Evolutionary conservation across 2,113 vertebrate genomes (phyloP).

Genomic region (Ictalurus furcatus): DNA sequence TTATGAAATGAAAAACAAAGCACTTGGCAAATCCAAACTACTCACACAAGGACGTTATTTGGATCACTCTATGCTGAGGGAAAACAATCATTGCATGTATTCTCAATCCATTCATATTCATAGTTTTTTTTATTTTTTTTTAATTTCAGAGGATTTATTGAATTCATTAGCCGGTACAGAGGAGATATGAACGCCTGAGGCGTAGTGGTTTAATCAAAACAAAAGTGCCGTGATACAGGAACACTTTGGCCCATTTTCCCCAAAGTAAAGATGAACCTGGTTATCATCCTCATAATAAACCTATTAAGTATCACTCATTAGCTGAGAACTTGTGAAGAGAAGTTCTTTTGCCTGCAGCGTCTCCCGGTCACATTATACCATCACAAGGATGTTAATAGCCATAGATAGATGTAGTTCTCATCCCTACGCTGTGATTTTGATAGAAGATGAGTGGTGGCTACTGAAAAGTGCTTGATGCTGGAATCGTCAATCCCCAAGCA

Average conservation of each 20-base stretch:
- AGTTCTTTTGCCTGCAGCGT: constrained; percentile 17
- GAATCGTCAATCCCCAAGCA: background rate
- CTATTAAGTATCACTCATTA: constrained; percentile 61
- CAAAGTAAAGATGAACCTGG: constrained; percentile 40
- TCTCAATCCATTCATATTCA: constrained; percentile 68
- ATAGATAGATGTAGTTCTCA: constrained; percentile 27
- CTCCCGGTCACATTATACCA: constrained; percentile 45
- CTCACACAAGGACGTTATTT: constrained; percentile 46
- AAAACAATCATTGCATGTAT: constrained; percentile 59
- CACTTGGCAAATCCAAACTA: background rate
- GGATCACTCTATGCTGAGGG: constrained; percentile 30
- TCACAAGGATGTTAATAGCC: constrained; percentile 44
- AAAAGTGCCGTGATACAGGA: constrained; percentile 53
- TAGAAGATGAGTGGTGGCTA: background rate
- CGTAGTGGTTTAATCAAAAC: constrained; percentile 69
- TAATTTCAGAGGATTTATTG: constrained; percentile 55
- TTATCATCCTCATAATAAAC: constrained; percentile 50
- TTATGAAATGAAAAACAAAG: background rate
- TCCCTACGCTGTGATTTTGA: no score
- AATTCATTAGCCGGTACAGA: constrained; percentile 64
- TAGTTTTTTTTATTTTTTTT: constrained; percentile 5
- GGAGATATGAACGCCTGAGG: constrained; percentile 61
- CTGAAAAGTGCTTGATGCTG: background rate
- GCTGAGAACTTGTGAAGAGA: constrained; percentile 40
- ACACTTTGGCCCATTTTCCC: constrained; percentile 64